Evolutionary conservation across 2,888 invertebrate species (phyloP).

Genomic region (Serripes groenlandicus): DNA sequence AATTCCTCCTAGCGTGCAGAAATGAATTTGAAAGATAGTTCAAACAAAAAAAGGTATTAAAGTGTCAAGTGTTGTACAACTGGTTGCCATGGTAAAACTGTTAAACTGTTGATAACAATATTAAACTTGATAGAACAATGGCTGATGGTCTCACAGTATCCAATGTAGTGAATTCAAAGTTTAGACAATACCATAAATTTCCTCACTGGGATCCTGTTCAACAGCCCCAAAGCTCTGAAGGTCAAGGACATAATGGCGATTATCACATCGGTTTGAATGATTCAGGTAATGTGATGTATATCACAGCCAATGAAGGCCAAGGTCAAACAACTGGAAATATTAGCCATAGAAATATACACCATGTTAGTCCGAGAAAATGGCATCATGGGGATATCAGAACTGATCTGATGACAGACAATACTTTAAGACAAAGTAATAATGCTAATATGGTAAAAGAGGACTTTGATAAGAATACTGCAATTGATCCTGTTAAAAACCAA

Average conservation of each 20-base stretch:
- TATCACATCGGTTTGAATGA: slow-evolving; percentile 2
- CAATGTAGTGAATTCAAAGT: background rate
- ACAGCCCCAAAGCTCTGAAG: no score
- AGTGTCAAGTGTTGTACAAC: no score
- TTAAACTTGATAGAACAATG: background rate
- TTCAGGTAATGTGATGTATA: background rate
- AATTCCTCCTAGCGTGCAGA: no score
- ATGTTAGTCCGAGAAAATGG: slow-evolving; percentile 18
- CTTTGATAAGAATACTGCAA: no score
- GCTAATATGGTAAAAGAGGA: no score
- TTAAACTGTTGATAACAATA: background rate
- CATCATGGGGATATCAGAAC: background rate
- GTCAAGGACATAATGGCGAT: background rate
- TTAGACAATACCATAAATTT: slow-evolving; percentile 7
- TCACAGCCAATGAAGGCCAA: background rate
- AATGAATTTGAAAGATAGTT: no score
- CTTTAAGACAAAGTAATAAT: background rate
- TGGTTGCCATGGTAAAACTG: background rate
- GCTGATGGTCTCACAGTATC: background rate
- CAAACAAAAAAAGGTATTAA: no score
- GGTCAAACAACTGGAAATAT: background rate
- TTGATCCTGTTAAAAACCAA: no score
- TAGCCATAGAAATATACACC: no score
- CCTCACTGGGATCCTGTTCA: background rate
- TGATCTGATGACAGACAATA: background rate